Percentiles rank a stretch among this genome's conserved stretches.
phyloP scores from a whole-genome alignment of 2,113 vertebrate genomes.

The Zeus faber region DNA sequence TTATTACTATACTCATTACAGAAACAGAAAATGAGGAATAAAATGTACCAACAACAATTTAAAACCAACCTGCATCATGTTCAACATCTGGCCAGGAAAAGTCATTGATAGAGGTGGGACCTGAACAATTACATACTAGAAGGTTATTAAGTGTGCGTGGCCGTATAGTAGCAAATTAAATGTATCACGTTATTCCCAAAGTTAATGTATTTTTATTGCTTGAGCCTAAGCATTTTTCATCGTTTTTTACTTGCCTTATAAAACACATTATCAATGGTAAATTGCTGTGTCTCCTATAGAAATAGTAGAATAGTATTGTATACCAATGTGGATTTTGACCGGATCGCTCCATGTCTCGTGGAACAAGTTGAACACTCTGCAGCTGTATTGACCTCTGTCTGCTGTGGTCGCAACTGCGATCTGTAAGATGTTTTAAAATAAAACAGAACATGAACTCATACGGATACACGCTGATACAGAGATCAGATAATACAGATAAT shows the following conservation, averaged over 20 bases:
- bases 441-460: no score
- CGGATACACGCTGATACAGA: no score
- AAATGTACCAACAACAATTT: not conserved
- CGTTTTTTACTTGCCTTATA: no score
- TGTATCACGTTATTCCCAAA: no score
- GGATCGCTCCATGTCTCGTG: conserved; percentile 77
- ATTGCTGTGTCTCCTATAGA: no score
- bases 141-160: no score
- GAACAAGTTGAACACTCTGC: conserved; percentile 79
- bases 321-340: conserved; percentile 76
- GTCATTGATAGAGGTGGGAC: conserved; percentile 63
- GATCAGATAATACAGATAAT: no score
- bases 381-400: conserved; percentile 78
- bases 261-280: not conserved
- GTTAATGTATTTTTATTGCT: no score
- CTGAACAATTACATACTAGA: no score
- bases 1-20: not conserved
- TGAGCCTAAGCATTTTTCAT: no score
- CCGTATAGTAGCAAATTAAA: no score
- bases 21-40: conserved; percentile 21
- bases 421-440: conserved; percentile 49
- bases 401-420: conserved; percentile 78
- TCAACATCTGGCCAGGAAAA: conserved; percentile 54
- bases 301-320: conserved; percentile 9
- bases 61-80: conserved; percentile 56